phyloP scores from a whole-genome alignment of 2,797 vertebrate genomes.

The Petrocephalus schoutedeni region DNA sequence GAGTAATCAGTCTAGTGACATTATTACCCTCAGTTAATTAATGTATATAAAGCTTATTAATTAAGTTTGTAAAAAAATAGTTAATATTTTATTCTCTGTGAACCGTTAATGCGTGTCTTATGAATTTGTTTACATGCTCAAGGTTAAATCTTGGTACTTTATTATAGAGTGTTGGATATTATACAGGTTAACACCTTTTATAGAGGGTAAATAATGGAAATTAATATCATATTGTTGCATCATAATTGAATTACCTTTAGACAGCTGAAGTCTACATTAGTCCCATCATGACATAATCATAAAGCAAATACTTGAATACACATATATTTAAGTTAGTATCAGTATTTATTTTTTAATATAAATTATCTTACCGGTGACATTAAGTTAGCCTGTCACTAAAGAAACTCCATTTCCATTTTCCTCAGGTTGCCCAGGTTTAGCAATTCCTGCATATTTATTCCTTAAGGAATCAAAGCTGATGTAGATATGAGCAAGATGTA shows the following conservation, averaged over 20 bases:
- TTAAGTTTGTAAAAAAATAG: slow-evolving; percentile 2
- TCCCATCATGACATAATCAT: neutral
- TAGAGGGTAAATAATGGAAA: neutral
- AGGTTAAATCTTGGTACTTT: neutral
- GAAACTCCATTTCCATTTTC: neutral
- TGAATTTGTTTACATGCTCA: slow-evolving; percentile 12
- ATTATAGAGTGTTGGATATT: neutral
- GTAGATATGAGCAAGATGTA: neutral
- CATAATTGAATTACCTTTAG: neutral
- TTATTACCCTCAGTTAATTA: neutral
- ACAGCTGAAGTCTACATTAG: slow-evolving; percentile 11
- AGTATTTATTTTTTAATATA: neutral
- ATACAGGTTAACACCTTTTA: neutral
- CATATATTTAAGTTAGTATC: neutral
- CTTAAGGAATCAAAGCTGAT: neutral
- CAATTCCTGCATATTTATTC: neutral
- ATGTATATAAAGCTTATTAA: slow-evolving; percentile 8
- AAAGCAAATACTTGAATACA: neutral
- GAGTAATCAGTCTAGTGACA: neutral
- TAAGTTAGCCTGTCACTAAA: slow-evolving; percentile 1
- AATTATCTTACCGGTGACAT: neutral
- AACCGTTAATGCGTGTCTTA: neutral
- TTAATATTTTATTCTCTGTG: neutral
- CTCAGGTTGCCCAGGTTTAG: neutral
- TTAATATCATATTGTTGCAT: neutral